Percentiles rank a stretch among this genome's conserved stretches.
These are phyloP conservation scores for Sebastes itinus DNA, from an alignment of 2,797 vertebrate species.

Conservation along the genomic window DNA sequence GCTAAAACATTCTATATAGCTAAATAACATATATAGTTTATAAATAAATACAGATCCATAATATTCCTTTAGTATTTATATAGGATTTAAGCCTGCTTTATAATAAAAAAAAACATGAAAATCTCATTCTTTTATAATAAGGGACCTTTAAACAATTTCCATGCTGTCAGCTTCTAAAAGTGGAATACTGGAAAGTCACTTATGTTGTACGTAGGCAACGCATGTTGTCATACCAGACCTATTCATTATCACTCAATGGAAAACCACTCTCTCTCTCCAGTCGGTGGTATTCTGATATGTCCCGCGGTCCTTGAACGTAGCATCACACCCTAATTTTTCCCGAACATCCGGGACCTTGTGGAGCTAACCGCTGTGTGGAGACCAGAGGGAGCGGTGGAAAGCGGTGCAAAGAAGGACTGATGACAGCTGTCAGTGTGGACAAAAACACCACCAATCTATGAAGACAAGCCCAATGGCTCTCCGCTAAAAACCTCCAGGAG, in stretches of 20 bases:
- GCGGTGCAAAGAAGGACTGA: constrained; percentile 62
- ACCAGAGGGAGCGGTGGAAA: constrained; percentile 51
- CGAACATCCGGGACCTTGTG: constrained; percentile 73
- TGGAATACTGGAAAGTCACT: not conserved
- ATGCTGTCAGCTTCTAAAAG: constrained; percentile 14
- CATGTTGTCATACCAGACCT: not conserved
- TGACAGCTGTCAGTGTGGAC: constrained; percentile 82
- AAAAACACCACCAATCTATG: constrained; percentile 63
- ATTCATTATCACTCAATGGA: not conserved
- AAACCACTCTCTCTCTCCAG: not conserved
- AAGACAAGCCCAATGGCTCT: constrained; percentile 54
- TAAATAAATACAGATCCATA: not conserved
- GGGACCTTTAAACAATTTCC: constrained; percentile 1
- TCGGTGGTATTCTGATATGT: not conserved
- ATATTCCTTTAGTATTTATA: not conserved
- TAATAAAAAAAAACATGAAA: too few species aligned
- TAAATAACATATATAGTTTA: not conserved
- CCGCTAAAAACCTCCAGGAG: constrained; percentile 28
- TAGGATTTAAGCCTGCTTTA: too few species aligned
- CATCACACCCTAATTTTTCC: constrained; percentile 70
- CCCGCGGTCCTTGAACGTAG: constrained; percentile 54
- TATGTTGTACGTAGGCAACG: too few species aligned
- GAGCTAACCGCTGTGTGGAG: constrained; percentile 52
- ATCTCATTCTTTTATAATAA: too few species aligned
- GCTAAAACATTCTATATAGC: not conserved